Base-by-base conservation (phyloP, 2,113 vertebrate genomes). In the Piprites chloris region DNA sequence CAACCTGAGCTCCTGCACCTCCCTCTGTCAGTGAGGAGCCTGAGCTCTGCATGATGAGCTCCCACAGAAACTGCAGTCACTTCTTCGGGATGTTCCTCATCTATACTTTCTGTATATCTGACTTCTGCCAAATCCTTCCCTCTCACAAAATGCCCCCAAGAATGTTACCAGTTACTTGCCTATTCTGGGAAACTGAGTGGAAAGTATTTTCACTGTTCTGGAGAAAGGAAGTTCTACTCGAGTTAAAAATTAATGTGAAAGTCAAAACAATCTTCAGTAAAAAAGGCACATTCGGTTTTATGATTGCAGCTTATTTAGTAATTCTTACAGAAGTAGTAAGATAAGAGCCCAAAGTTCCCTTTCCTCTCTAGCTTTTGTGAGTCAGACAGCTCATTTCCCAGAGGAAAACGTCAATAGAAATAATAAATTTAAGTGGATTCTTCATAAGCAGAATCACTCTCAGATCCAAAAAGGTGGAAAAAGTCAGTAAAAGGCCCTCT, bases 231-330 rank as follows among this genome's bases (percentile, higher is more conserved):
- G 20, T 53, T 69, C 39, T 71, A 49, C 28, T 26, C 17, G 28
- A 75, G 23, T 72, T 55, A 91, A 46, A 97, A 91, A 78, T 85
- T 68, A 77, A 94, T 53, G 61, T 89, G 61, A 85, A 94, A 95
- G 68, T 92, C n/a, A 95, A 96, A 97, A 68, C 30, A 39, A 90
- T 66, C 27, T 69, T 84, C 42, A 71, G 28, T 26, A 53, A 68
- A 79, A 90, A 94, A 69, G 41, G 42, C 24, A 88, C 46, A 65
- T 80, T 59, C 24, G 41, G 72, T 42, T 80, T 84, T 37, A 77
- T 41, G 42, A 91, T 37, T 83, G 33, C 50, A 86, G 52, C 28
- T 94, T 92, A 86, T 56, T 96, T 93, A 94, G 63, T 75, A 78
- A 90, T 93, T 94, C 87, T 89, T 35, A 85, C 15, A 94, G 82